Conservation (phyloP, 2,888 invertebrate genomes). For the Pandemis heparana region DNA sequence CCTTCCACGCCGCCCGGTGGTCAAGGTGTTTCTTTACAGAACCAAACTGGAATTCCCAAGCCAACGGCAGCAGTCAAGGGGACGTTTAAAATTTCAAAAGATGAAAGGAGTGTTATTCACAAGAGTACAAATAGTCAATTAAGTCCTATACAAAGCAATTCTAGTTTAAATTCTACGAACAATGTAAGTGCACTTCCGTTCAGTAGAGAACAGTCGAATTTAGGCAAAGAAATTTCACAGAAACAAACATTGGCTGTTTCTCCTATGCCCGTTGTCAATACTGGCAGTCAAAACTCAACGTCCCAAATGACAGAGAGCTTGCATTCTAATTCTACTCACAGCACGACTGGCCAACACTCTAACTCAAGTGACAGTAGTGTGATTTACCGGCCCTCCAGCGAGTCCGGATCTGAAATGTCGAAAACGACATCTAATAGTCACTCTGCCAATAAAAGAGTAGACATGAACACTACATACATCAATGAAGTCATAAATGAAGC, state of each 20-base stretch:
- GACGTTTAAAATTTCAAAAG: constrained; percentile 90
- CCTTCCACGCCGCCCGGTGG: constrained; percentile 70
- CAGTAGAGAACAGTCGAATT: constrained; percentile 82
- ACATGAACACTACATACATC: constrained; percentile 82
- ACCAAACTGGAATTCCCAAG: constrained; percentile 91
- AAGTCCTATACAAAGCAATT: constrained; percentile 85
- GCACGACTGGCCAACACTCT: constrained; percentile 88
- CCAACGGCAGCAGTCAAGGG: constrained; percentile 97
- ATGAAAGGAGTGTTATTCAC: constrained; percentile 82
- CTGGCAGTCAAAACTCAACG: constrained; percentile 61
- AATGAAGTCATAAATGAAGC: constrained; percentile 84
- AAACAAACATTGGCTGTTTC: constrained; percentile 88
- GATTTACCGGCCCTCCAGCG: constrained; percentile 90
- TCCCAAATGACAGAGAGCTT: constrained; percentile 90
- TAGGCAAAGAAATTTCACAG: constrained; percentile 80
- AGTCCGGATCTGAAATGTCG: constrained; percentile 88
- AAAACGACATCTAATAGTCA: constrained; percentile 70
- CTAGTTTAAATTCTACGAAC: constrained; percentile 84
- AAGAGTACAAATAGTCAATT: constrained; percentile 85
- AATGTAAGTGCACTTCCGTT: constrained; percentile 79
- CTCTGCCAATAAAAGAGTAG: constrained; percentile 81
- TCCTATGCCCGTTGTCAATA: constrained; percentile 88
- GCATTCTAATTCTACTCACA: constrained; percentile 85
- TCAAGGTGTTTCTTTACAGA: constrained; percentile 75
- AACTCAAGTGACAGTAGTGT: constrained; percentile 91